Evolutionary conservation across 2,113 vertebrate genomes (phyloP), one percentile per base, ranked within the genome.

Genomic region (Percopsis transmontana): DNA sequence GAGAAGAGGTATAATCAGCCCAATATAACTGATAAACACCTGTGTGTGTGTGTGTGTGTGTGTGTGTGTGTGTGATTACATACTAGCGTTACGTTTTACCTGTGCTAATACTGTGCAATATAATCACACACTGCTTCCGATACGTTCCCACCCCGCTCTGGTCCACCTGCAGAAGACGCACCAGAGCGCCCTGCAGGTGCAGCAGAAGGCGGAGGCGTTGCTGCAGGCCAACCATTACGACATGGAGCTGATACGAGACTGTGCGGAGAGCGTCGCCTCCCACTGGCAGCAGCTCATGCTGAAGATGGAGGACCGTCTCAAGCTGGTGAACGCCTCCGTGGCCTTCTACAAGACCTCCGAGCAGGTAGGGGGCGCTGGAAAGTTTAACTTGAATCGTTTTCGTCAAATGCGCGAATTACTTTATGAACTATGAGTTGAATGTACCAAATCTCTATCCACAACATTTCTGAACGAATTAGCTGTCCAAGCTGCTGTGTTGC

Each of bases 261-360:
- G 97, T 1, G 97, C 97, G 0, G 97, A 99, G 90, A 98, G 96
- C 45, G 97, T 99, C 53, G 97, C 97, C 39, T 98, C 96, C 0
- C 97, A 99, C 61, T 98, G 97, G 97, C 97, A 99, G 56, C 97
- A 99, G 82, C 94, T 99, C 68, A 99, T 99, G 97, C 92, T 99
- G 56, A 99, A 99, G 90, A 99, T 99, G 97, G 97, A 99, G 79
- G 97, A 99, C 75, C 94, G 97, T 24, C 95, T 99, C 61, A 99
- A 99, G 85, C 95, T 99, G n/a, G 97, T 99, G 80, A 99, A 99
- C 0, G 97, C 97, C 2, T 99, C 97, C 0, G 97, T 99, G 55
- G 97, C 97, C 87, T 99, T 99, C 82, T 99, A 99, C 86, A 99
- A 99, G 87, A 99, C 97, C 11, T 99, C 97, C 0, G 97, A 99